phyloP scores from a whole-genome alignment of 2,888 invertebrate species.

The Drosophila merina region DNA sequence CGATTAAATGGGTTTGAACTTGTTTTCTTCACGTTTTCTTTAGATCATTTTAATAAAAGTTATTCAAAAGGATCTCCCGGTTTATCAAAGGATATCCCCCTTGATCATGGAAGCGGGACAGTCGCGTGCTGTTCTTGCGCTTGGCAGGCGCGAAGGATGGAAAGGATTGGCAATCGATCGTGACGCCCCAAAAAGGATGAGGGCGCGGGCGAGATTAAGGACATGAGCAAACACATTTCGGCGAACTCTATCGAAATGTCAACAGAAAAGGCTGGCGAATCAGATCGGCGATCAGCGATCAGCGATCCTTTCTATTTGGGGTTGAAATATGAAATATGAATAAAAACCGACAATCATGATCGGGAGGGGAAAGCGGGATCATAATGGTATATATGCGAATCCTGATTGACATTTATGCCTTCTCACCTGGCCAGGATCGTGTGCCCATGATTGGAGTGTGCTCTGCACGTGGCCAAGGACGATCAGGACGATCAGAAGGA shows the following conservation, averaged over 20 bases:
- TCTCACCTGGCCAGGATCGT: slow-evolving; percentile 61
- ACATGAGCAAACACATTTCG: slow-evolving; percentile 63
- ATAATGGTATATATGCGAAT: slow-evolving; percentile 14
- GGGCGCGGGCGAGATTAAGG: slow-evolving; percentile 39
- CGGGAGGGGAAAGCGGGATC: neutral
- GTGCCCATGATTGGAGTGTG: slow-evolving; percentile 68
- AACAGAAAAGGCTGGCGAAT: slow-evolving; percentile 26
- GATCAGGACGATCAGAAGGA: neutral
- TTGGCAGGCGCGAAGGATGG: slow-evolving; percentile 1
- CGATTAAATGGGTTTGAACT: neutral
- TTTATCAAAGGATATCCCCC: neutral
- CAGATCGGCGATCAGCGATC: slow-evolving; percentile 10
- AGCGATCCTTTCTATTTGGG: slow-evolving; percentile 16
- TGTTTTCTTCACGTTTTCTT: too few relatives aligned
- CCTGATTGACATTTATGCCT: slow-evolving; percentile 45
- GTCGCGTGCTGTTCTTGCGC: slow-evolving; percentile 40
- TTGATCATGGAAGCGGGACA: neutral
- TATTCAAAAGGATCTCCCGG: too few relatives aligned
- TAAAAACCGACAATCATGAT: slow-evolving; percentile 16
- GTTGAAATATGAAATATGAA: slow-evolving; percentile 19
- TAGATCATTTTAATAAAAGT: too few relatives aligned
- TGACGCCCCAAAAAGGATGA: slow-evolving; percentile 45
- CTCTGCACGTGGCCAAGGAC: slow-evolving; percentile 63
- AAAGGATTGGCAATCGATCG: slow-evolving; percentile 42
- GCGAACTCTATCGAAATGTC: slow-evolving; percentile 12